These are phyloP conservation scores for Nothoprocta pentlandii DNA, from an alignment of 2,113 vertebrate species.

Conservation along the genomic window DNA sequence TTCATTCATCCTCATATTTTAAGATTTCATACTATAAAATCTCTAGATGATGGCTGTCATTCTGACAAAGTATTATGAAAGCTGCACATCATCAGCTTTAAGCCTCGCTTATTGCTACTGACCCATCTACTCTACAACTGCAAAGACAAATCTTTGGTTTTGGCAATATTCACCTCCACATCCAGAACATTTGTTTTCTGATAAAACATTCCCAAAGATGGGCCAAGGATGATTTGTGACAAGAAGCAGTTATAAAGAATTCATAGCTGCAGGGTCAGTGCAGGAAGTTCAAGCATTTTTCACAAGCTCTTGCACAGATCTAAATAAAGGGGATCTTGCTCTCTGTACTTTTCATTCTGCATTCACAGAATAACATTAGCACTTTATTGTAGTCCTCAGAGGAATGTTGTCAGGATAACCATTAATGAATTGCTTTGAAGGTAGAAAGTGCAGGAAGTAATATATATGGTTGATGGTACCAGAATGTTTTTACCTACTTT, in stretches of 20 bases:
- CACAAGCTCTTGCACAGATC: constrained; percentile 29
- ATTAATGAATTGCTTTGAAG: constrained; percentile 41
- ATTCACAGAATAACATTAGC: constrained; percentile 20
- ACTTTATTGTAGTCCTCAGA: constrained; percentile 17
- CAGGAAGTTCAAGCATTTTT: constrained; percentile 47
- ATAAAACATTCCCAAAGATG: constrained; percentile 5
- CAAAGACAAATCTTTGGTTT: not conserved
- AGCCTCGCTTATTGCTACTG: not conserved
- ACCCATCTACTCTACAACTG: not conserved
- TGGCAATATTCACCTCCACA: not conserved
- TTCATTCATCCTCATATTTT: not conserved
- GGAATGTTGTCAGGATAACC: constrained; percentile 10
- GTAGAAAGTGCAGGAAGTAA: not conserved
- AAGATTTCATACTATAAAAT: not conserved
- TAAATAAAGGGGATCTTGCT: constrained; percentile 7
- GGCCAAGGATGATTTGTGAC: constrained; percentile 35
- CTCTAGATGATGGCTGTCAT: not conserved
- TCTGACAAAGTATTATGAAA: not conserved
- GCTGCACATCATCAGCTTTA: not conserved
- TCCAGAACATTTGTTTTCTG: constrained; percentile 2
- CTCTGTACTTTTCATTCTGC: constrained; percentile 22
- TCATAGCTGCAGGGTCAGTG: constrained; percentile 12
- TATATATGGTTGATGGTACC: not conserved
- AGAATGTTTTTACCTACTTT: not conserved
- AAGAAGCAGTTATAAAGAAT: constrained; percentile 33